These are phyloP conservation scores for Drosophila seguyi DNA, from an alignment of 1,140 invertebrate genomes.

Conservation along the genomic window DNA sequence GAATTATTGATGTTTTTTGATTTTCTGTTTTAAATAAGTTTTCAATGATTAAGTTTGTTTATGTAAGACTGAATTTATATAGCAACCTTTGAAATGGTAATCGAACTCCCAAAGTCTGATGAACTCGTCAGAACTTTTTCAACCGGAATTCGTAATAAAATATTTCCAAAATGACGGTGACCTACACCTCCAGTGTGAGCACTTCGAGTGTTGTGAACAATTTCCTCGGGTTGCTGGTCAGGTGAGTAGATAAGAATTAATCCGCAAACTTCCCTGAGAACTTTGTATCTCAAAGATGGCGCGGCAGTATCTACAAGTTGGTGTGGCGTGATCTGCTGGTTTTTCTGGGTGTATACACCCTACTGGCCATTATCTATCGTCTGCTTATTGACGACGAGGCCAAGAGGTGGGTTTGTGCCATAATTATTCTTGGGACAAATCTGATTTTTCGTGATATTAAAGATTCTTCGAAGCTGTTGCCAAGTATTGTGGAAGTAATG, in stretches of 20 bases:
- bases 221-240: slow-evolving; percentile 59
- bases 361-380: slow-evolving; percentile 94
- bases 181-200: slow-evolving; percentile 65
- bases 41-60: background rate
- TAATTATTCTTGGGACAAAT: background rate
- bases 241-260: slow-evolving; percentile 25
- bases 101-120: background rate
- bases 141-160: background rate
- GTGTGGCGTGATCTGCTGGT: slow-evolving; percentile 95
- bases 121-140: background rate
- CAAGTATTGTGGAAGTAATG: slow-evolving; percentile 91
- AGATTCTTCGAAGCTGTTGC: slow-evolving; percentile 91
- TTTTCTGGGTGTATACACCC: slow-evolving; percentile 92
- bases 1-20: slow-evolving; percentile 2
- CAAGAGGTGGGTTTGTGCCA: slow-evolving; percentile 87
- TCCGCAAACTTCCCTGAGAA: background rate
- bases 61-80: background rate
- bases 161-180: slow-evolving; percentile 68
- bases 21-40: background rate
- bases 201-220: slow-evolving; percentile 64
- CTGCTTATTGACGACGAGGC: slow-evolving; percentile 90
- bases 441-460: background rate
- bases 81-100: slow-evolving; percentile 3
- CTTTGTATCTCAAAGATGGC: slow-evolving; percentile 92
- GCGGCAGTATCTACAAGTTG: slow-evolving; percentile 97